phyloP scores from a whole-genome alignment of 2,797 vertebrate species.

The Mus minutoides region DNA sequence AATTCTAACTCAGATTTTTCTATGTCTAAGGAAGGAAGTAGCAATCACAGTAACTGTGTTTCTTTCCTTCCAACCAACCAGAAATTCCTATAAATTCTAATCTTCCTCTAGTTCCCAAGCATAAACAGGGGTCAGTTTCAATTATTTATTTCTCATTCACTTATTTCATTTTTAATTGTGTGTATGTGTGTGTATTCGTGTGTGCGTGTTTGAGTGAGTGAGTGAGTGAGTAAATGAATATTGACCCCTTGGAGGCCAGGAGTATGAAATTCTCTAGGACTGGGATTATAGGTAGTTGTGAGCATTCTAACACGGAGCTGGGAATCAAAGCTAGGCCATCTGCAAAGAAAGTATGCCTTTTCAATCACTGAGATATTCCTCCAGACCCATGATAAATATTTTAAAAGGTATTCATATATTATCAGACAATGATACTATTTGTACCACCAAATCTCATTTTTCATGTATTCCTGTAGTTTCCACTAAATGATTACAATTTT shows the following conservation, averaged over 20 bases:
- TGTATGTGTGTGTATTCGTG: neutral
- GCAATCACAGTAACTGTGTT: neutral
- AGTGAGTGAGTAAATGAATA: neutral
- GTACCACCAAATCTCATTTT: conserved; percentile 43
- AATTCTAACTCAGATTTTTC: neutral
- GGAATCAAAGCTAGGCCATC: neutral
- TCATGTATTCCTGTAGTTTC: conserved; percentile 19
- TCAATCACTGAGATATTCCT: neutral
- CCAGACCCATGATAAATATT: neutral
- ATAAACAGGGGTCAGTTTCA: neutral
- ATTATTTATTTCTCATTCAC: neutral
- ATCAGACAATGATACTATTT: neutral
- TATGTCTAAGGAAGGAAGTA: neutral
- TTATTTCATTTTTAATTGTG: neutral
- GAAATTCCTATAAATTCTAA: neutral
- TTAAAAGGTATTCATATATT: neutral
- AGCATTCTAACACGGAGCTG: neutral
- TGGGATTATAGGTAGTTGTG: neutral
- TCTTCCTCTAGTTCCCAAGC: conserved; percentile 16
- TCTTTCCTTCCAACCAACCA: neutral
- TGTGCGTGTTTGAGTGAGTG: too few relatives aligned
- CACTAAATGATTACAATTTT: conserved; percentile 21
- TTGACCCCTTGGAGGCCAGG: neutral
- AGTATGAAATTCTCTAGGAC: too few relatives aligned
- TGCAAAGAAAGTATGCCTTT: neutral